phyloP scores from a whole-genome alignment of 2,113 vertebrate genomes.

The Zosterops lateralis region DNA sequence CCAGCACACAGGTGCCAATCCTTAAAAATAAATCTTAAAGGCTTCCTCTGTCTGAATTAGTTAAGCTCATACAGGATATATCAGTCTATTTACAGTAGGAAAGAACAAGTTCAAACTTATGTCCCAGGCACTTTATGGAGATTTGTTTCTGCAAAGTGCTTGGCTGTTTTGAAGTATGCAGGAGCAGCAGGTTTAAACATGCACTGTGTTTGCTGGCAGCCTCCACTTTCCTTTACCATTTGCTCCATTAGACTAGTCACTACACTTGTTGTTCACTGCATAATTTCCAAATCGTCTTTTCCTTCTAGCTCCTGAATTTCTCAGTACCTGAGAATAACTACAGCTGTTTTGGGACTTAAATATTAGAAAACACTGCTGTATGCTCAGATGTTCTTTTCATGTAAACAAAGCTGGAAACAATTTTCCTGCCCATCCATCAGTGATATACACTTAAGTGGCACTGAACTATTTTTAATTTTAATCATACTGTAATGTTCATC shows the following conservation, averaged over 20 bases:
- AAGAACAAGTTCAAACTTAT: not conserved
- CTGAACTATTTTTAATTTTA: not conserved
- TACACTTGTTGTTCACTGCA: not conserved
- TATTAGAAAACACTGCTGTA: not conserved
- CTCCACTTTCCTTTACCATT: not conserved
- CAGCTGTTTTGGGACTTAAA: not conserved
- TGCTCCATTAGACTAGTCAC: not conserved
- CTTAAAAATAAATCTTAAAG: not conserved
- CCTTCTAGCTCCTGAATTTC: not conserved
- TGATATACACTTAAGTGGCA: not conserved
- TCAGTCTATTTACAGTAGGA: not conserved
- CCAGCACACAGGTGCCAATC: not conserved
- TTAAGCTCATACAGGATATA: not conserved
- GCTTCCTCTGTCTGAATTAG: not conserved
- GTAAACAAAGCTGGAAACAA: not conserved
- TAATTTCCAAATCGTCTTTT: not conserved
- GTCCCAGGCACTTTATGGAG: not conserved
- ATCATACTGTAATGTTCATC: not conserved
- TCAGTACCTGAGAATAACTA: not conserved
- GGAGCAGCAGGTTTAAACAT: slow-evolving; percentile 13
- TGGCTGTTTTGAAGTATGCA: not conserved
- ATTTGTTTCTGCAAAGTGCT: not conserved
- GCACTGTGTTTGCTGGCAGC: not conserved
- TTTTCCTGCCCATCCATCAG: not conserved
- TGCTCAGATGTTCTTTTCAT: not conserved